phyloP scores from a whole-genome alignment of 2,797 vertebrate species.

The Xerus rutilus region DNA sequence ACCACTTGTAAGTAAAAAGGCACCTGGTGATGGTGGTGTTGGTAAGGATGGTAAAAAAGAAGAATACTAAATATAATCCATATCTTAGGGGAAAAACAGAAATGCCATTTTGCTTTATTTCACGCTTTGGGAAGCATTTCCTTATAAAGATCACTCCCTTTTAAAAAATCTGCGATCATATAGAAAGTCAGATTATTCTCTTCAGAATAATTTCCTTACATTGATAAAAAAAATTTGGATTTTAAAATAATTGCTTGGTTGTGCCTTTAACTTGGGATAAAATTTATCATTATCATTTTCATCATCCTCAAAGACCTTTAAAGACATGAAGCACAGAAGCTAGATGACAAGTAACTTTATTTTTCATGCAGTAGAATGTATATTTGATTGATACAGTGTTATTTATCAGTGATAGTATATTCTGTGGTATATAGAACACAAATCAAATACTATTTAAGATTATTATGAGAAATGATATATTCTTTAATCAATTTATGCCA shows the following conservation, averaged over 20 bases:
- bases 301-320: constrained; percentile 62
- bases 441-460: constrained; percentile 64
- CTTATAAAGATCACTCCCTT: background rate
- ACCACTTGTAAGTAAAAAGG: constrained; percentile 27
- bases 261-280: constrained; percentile 54
- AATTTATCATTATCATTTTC: constrained; percentile 54
- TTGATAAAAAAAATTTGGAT: constrained; percentile 47
- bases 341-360: constrained; percentile 65
- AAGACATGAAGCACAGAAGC: constrained; percentile 51
- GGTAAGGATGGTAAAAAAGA: background rate
- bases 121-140: constrained; percentile 53
- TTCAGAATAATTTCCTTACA: constrained; percentile 71
- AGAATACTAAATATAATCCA: constrained; percentile 27
- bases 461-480: constrained; percentile 62
- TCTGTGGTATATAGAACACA: constrained; percentile 42
- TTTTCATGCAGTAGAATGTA: constrained; percentile 62
- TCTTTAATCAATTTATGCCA: constrained; percentile 42
- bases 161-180: constrained; percentile 33
- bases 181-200: constrained; percentile 66
- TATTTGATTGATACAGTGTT: constrained; percentile 65
- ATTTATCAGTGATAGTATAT: constrained; percentile 58
- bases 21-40: background rate
- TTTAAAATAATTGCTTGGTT: constrained; percentile 69
- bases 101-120: constrained; percentile 52
- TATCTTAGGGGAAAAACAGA: background rate